Conservation (phyloP, 2,888 invertebrate species). For the Prosopocoilus inquinatus region DNA sequence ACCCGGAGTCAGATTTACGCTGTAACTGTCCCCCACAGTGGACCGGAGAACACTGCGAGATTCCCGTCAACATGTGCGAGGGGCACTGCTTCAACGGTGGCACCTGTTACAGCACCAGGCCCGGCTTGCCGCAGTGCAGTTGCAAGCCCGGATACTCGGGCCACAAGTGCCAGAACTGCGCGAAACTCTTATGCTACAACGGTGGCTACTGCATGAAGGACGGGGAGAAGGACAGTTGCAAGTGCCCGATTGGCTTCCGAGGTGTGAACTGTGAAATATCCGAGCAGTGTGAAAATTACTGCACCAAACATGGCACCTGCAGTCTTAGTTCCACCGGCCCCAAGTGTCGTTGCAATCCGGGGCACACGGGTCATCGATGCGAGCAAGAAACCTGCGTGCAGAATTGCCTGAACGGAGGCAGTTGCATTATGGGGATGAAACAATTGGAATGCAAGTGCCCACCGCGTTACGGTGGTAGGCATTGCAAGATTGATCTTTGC, state of each 20-base stretch:
- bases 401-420: constrained; percentile 61
- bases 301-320: constrained; percentile 41
- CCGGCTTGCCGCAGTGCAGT: constrained; percentile 47
- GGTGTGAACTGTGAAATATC: constrained; percentile 54
- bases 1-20: constrained; percentile 40
- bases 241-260: constrained; percentile 57
- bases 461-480: constrained; percentile 49
- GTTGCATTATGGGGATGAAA: constrained; percentile 45
- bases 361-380: constrained; percentile 60
- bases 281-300: constrained; percentile 32
- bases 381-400: constrained; percentile 59
- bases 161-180: constrained; percentile 59
- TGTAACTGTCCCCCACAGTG: constrained; percentile 64
- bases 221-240: constrained; percentile 52
- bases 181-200: constrained; percentile 58
- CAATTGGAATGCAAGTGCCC: constrained; percentile 52
- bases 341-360: constrained; percentile 35
- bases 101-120: constrained; percentile 49
- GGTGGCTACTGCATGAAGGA: constrained; percentile 58
- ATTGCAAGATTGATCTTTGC: constrained; percentile 57
- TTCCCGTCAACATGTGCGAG: constrained; percentile 57
- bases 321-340: constrained; percentile 30
- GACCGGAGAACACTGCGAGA: constrained; percentile 66
- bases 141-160: constrained; percentile 58
- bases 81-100: constrained; percentile 62